A percentile compares a stretch with the other conserved stretches of the same genome.
phyloP scores from a whole-genome alignment of 1,140 invertebrate species.

The Scaptomyza hsui region DNA sequence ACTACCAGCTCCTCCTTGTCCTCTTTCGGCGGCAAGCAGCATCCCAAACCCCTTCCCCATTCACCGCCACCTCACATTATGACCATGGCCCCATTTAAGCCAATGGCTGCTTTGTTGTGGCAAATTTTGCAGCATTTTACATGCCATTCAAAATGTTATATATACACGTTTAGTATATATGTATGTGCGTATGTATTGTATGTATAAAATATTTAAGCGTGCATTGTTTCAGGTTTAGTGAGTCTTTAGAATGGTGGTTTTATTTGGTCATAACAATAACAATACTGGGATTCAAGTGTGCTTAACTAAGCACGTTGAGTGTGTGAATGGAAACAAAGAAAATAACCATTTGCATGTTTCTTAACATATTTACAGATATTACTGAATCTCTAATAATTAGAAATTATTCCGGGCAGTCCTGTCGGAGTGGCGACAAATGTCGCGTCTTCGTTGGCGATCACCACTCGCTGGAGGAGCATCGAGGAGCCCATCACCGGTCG shows the following conservation, averaged over 20 bases:
- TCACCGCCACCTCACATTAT: background rate
- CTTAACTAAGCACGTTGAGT: background rate
- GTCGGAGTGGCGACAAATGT: too few species aligned
- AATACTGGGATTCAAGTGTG: background rate
- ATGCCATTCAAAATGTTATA: constrained; percentile 13
- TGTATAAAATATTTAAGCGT: constrained; percentile 13
- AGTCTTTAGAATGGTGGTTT: background rate
- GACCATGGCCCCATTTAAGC: constrained; percentile 16
- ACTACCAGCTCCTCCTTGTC: background rate
- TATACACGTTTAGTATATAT: too few species aligned
- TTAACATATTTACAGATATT: too few species aligned
- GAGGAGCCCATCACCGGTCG: too few species aligned
- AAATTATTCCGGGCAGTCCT: too few species aligned
- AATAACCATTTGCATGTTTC: too few species aligned
- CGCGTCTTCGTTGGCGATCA: too few species aligned
- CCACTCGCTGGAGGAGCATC: too few species aligned
- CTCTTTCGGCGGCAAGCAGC: background rate
- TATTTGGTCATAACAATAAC: background rate
- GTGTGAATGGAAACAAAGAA: background rate
- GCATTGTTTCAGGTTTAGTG: constrained; percentile 4
- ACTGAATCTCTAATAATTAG: too few species aligned
- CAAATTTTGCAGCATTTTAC: constrained; percentile 21
- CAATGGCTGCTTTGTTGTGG: constrained; percentile 16
- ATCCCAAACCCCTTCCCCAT: background rate
- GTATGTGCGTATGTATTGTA: too few species aligned